A percentile compares a stretch with the other conserved stretches of the same genome.
These are phyloP conservation scores for Gymnopithys bicolor DNA, from an alignment of 2,797 vertebrate species.

Conservation along the genomic window DNA sequence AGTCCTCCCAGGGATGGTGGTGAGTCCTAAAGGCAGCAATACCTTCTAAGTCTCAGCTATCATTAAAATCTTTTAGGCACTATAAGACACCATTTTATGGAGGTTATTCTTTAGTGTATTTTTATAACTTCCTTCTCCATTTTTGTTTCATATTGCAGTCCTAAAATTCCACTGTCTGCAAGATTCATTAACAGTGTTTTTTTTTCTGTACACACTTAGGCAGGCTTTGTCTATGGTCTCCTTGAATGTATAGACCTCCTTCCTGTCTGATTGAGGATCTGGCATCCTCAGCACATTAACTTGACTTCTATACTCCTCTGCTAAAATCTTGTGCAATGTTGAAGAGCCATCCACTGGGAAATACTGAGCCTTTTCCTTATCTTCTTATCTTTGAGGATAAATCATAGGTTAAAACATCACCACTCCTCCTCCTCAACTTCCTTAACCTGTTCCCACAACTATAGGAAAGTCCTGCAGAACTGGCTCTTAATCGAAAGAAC, in stretches of 20 bases:
- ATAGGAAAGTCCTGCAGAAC: neutral
- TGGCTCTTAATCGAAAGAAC: neutral
- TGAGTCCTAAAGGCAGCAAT: conserved; percentile 15
- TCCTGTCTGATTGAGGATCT: neutral
- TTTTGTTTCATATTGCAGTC: neutral
- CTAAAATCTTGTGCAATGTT: neutral
- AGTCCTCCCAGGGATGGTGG: neutral
- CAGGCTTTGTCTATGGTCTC: conserved; percentile 10
- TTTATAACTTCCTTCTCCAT: neutral
- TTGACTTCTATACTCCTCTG: neutral
- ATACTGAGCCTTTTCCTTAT: neutral
- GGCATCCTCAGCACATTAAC: neutral
- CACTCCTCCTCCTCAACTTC: neutral
- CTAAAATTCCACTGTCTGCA: conserved; percentile 5
- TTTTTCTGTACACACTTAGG: neutral
- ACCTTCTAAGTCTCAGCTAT: neutral
- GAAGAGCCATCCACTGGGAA: neutral
- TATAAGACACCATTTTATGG: neutral
- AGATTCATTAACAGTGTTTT: neutral
- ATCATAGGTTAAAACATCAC: neutral
- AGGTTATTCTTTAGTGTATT: neutral
- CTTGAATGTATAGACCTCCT: neutral
- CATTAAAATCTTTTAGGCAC: neutral
- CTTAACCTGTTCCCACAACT: neutral
- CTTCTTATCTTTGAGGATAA: neutral